phyloP scores from a whole-genome alignment of 2,113 vertebrate genomes.

The Perca fluviatilis region DNA sequence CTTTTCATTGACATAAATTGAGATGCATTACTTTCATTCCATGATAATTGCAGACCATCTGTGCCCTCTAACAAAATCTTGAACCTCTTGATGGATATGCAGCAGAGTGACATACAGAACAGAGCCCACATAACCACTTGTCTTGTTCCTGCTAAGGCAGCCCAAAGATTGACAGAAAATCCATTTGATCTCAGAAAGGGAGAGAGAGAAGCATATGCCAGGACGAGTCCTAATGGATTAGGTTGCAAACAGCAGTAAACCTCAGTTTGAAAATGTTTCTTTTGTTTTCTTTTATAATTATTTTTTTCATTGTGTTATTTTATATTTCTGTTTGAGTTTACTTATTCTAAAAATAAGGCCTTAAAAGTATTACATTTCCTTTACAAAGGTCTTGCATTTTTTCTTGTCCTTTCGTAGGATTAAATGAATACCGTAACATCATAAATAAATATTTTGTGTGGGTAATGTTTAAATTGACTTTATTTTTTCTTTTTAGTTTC shows the following conservation, averaged over 20 bases:
- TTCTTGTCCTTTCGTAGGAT: too few relatives aligned
- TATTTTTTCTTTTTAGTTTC: too few relatives aligned
- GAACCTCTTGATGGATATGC: constrained; percentile 74
- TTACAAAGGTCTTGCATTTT: too few relatives aligned
- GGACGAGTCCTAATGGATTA: constrained; percentile 51
- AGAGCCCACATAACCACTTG: constrained; percentile 63
- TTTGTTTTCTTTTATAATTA: background rate
- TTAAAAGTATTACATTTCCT: too few relatives aligned
- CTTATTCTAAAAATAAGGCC: too few relatives aligned
- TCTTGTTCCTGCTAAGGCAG: constrained; percentile 64
- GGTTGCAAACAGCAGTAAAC: constrained; percentile 44
- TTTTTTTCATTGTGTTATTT: background rate
- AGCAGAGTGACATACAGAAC: constrained; percentile 66
- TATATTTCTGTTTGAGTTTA: background rate
- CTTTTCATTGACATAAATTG: constrained; percentile 76
- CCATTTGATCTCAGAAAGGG: constrained; percentile 66
- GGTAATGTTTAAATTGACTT: too few relatives aligned
- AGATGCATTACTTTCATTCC: constrained; percentile 78
- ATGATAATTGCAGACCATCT: constrained; percentile 80
- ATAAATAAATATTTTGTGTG: too few relatives aligned
- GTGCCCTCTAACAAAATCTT: constrained; percentile 75
- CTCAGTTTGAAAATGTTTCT: background rate
- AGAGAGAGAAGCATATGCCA: constrained; percentile 57
- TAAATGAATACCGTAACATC: too few relatives aligned
- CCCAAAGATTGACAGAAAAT: constrained; percentile 77